Evolutionary conservation across 1,140 invertebrate genomes (phyloP).

Genomic region (Drosophila sp.): DNA sequence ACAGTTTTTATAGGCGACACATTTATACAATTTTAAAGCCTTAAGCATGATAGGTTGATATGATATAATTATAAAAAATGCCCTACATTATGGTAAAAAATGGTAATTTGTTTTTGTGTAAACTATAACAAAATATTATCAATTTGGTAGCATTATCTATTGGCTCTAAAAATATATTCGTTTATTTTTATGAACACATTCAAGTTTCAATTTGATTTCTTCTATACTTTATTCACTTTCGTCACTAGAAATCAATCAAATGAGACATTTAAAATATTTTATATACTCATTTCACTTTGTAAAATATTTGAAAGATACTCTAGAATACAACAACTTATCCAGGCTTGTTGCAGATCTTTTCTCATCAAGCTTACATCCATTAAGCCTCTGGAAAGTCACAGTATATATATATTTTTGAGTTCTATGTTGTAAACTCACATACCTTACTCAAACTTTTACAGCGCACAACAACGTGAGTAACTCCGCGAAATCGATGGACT

Average conservation of each 20-base stretch:
- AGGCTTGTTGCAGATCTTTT: too few relatives aligned
- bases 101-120: conserved; percentile 2
- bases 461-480: conserved; percentile 14
- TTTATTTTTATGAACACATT: background rate
- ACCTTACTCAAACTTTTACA: background rate
- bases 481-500: conserved; percentile 5
- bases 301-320: too few relatives aligned
- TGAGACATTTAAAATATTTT: too few relatives aligned
- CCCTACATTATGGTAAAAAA: conserved; percentile 18
- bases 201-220: background rate
- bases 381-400: too few relatives aligned
- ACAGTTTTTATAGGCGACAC: conserved; percentile 37
- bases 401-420: too few relatives aligned
- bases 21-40: conserved; percentile 1
- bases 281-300: too few relatives aligned
- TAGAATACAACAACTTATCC: too few relatives aligned
- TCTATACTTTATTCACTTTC: background rate
- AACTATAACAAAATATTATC: conserved; percentile 6
- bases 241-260: background rate
- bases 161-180: background rate
- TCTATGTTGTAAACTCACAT: background rate
- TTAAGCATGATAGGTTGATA: conserved; percentile 31
- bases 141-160: background rate
- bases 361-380: too few relatives aligned
- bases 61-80: conserved; percentile 29